Conservation (phyloP, 1,140 invertebrate species). For the Triops longicaudatus region DNA sequence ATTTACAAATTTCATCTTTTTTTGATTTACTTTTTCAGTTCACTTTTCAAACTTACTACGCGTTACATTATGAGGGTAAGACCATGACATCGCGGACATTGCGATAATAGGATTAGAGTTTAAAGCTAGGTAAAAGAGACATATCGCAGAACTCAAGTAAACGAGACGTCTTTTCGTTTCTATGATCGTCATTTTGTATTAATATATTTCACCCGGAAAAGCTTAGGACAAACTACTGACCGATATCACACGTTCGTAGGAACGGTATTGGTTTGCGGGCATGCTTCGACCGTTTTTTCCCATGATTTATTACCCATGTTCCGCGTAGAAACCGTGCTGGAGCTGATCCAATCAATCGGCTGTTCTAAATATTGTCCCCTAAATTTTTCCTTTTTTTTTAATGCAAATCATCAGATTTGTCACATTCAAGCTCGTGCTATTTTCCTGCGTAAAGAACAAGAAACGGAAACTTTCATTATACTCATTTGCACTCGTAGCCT, state of each 20-base stretch:
- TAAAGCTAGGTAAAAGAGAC: no score
- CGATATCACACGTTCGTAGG: not conserved
- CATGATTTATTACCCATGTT: not conserved
- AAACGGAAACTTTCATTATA: not conserved
- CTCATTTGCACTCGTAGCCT: not conserved
- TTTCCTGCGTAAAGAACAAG: not conserved
- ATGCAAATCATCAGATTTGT: not conserved
- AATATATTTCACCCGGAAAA: not conserved
- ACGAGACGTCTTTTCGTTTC: no score
- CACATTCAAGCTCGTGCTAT: not conserved
- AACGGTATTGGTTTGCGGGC: constrained; percentile 4
- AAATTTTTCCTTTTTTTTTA: not conserved
- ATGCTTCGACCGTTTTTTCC: not conserved
- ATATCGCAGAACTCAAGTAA: no score
- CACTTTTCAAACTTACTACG: no score
- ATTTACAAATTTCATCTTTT: no score
- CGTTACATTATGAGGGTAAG: no score
- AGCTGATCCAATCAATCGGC: not conserved
- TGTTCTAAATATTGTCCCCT: not conserved
- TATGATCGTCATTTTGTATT: not conserved
- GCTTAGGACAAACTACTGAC: not conserved
- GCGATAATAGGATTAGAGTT: no score
- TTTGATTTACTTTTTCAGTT: no score
- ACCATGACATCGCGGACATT: no score
- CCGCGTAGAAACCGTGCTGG: not conserved